Percentiles rank a stretch among this genome's conserved stretches.
Evolutionary conservation across 2,113 vertebrate genomes (phyloP).

Genomic region (Oncorhynchus gorbuscha): DNA sequence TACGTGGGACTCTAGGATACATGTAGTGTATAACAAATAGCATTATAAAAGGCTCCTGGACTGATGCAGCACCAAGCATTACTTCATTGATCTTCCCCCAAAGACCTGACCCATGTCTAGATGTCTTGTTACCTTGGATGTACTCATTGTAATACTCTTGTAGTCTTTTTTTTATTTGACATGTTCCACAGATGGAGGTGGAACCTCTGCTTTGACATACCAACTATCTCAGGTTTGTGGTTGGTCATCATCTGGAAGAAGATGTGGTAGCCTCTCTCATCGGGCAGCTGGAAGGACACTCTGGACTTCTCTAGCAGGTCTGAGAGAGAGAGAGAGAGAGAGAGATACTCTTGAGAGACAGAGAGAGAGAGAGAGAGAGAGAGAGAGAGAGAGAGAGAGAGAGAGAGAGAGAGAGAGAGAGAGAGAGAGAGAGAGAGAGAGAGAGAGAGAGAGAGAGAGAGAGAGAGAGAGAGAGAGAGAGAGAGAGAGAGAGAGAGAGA

Average conservation of each 20-base stretch:
- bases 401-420: no score
- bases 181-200: no score
- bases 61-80: no score
- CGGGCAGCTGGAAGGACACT: constrained; percentile 49
- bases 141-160: no score
- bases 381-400: background rate
- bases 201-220: constrained; percentile 6
- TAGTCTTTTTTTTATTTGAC: no score
- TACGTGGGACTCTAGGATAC: no score
- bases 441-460: background rate
- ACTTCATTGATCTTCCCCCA: no score
- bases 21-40: no score
- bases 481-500: background rate
- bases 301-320: constrained; percentile 50
- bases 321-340: background rate
- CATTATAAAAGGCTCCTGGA: no score
- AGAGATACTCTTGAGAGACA: no score
- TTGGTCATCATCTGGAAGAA: constrained; percentile 54
- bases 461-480: background rate
- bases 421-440: background rate
- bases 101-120: no score
- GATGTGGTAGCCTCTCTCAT: constrained; percentile 55
- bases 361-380: background rate
- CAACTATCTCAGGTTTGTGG: constrained; percentile 50
- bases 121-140: no score